Percentiles rank a stretch among this genome's conserved stretches.
phyloP scores from a whole-genome alignment of 2,888 invertebrate species.

The Pheosia gnoma region DNA sequence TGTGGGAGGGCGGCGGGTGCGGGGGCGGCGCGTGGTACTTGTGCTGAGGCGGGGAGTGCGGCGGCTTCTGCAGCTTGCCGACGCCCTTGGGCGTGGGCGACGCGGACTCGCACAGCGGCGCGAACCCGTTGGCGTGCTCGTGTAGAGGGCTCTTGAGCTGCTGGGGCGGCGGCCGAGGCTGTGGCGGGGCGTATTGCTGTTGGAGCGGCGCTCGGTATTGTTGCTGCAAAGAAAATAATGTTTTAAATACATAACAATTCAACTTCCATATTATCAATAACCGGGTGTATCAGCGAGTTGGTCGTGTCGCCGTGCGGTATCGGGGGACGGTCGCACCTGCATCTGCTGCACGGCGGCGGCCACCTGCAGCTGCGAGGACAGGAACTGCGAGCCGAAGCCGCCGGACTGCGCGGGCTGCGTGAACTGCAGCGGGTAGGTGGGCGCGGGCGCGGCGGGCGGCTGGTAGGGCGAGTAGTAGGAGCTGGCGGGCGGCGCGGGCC shows the following conservation, averaged over 20 bases:
- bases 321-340: slow-evolving; percentile 51
- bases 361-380: slow-evolving; percentile 76
- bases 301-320: too few relatives aligned
- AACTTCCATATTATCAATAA: neutral
- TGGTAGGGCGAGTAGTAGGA: slow-evolving; percentile 81
- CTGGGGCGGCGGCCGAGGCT: slow-evolving; percentile 71
- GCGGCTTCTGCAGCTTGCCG: slow-evolving; percentile 67
- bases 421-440: slow-evolving; percentile 86
- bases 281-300: too few relatives aligned
- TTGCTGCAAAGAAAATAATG: slow-evolving; percentile 52
- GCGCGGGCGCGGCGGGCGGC: slow-evolving; percentile 82
- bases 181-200: slow-evolving; percentile 75
- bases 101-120: slow-evolving; percentile 86
- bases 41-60: slow-evolving; percentile 79
- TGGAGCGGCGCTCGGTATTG: slow-evolving; percentile 77
- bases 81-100: slow-evolving; percentile 79
- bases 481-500: slow-evolving; percentile 75
- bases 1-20: slow-evolving; percentile 66
- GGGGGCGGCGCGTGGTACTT: slow-evolving; percentile 77
- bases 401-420: slow-evolving; percentile 84
- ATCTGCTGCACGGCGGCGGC: slow-evolving; percentile 80
- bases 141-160: slow-evolving; percentile 85
- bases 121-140: slow-evolving; percentile 79
- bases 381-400: slow-evolving; percentile 76
- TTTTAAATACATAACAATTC: neutral